Evolutionary conservation across 2,113 vertebrate genomes (phyloP).

Genomic region (Gulo gulo): DNA sequence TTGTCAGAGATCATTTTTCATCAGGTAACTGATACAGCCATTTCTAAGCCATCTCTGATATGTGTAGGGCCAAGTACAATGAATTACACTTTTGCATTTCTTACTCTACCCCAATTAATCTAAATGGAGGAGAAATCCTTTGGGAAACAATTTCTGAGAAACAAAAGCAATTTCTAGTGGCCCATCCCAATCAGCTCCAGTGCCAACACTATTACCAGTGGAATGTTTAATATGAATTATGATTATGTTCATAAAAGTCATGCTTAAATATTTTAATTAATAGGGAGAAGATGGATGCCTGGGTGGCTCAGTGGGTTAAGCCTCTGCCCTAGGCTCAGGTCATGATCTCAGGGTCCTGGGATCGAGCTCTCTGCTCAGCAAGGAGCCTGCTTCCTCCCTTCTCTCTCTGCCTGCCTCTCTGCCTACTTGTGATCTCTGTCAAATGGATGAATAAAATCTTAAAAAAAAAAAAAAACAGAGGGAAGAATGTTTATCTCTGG

Average conservation of each 20-base stretch:
- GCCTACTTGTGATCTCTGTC: no score
- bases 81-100: not conserved
- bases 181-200: not conserved
- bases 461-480: not conserved
- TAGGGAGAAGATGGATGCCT: no score
- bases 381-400: no score
- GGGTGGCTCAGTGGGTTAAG: no score
- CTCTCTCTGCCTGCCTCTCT: no score
- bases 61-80: not conserved
- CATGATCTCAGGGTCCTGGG: no score
- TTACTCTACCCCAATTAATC: not conserved
- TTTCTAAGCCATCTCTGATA: not conserved
- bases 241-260: not conserved
- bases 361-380: no score
- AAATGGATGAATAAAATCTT: no score
- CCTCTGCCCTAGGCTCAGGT: no score
- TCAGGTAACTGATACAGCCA: not conserved
- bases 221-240: slow-evolving; percentile 20
- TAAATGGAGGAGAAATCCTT: not conserved
- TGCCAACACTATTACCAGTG: not conserved
- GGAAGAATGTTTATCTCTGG: not conserved
- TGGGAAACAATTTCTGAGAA: slow-evolving; percentile 9
- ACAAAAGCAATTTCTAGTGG: slow-evolving; percentile 29
- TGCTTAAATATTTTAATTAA: slow-evolving; percentile 21
- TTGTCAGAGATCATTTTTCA: slow-evolving; percentile 15